Evolutionary conservation across 2,888 invertebrate species (phyloP), one percentile per base, ranked within the genome.

Genomic region (Entomobrya multifasciata): DNA sequence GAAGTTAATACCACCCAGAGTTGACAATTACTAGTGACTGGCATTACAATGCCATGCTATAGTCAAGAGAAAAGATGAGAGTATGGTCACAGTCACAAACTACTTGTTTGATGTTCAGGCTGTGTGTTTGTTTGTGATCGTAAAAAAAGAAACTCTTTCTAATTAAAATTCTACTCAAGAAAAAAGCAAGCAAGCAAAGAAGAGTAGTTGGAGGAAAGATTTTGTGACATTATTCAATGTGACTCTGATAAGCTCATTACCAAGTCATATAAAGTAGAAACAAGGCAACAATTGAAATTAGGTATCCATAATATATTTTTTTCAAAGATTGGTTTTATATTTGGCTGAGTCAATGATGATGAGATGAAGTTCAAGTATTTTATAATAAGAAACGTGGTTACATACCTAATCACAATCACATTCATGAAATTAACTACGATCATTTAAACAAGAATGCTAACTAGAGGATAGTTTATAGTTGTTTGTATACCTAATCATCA

Each of bases 1-100:
- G n/a, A n/a, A n/a, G n/a, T 77, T 89, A 88, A 89, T 89, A 89
- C 90, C 90, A 90, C 90, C 90, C 90, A 90, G 90, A 89, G 90
- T 90, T 89, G 90, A 90, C 90, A 90, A 90, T 90, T 89, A 90
- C 89, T 86, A 88, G 87, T 85, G 87, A 89, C 88, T 85, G 87
- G 88, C 87, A 88, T 87, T 88, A 88, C 88, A 87, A 88, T 88
- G 83, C 44, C 27, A 30, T 17, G 41, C 47, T 60, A 60, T 81
- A 85, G 78, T 83, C 72, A 83, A 84, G 84, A 62, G 47, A 30
- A 74, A 49, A 65, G 15, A 30, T 13, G 13, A 5, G 57, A 57
- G 10, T 10, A 62, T 27, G 72, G 49, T n/a, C n/a, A n/a, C n/a
- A n/a, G n/a, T n/a, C n/a, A n/a, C n/a, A n/a, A n/a, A n/a, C n/a